Conservation (phyloP, 2,113 vertebrate species). For the Periophthalmodon schlosseri region DNA sequence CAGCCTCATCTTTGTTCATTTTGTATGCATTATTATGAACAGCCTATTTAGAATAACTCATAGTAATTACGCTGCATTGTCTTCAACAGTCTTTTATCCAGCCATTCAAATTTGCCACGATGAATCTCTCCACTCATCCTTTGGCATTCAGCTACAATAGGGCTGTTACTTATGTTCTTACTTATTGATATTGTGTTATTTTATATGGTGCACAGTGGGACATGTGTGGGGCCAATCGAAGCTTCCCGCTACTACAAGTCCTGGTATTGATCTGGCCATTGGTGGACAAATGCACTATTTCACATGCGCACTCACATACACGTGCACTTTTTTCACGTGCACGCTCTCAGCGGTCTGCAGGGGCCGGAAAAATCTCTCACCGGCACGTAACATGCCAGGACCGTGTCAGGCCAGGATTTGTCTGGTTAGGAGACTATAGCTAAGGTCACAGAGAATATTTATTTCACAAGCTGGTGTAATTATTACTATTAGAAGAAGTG, state of each 20-base stretch:
- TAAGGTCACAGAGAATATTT: conserved; percentile 6
- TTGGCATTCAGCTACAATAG: background rate
- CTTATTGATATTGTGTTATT: conserved; percentile 49
- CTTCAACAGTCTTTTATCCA: background rate
- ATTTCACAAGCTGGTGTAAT: no score
- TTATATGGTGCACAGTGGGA: conserved; percentile 41
- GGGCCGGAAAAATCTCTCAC: conserved; percentile 44
- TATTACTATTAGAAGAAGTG: no score
- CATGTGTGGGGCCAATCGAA: conserved; percentile 56
- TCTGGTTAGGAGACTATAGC: conserved; percentile 29
- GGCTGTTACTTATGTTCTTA: conserved; percentile 1
- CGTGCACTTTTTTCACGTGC: conserved; percentile 5
- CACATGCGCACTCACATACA: conserved; percentile 13
- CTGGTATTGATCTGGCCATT: conserved; percentile 66
- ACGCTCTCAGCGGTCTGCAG: conserved; percentile 22
- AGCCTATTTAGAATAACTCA: background rate
- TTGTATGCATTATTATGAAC: background rate
- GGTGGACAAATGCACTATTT: conserved; percentile 36
- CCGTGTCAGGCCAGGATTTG: conserved; percentile 23
- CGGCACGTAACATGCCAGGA: conserved; percentile 33
- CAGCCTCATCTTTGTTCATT: background rate
- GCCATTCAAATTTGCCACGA: background rate
- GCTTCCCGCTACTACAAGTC: conserved; percentile 60
- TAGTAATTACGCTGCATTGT: background rate
- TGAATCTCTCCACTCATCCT: background rate